These are phyloP conservation scores for Onychorhynchus coronatus DNA, from an alignment of 2,113 vertebrate species.

Conservation along the genomic window DNA sequence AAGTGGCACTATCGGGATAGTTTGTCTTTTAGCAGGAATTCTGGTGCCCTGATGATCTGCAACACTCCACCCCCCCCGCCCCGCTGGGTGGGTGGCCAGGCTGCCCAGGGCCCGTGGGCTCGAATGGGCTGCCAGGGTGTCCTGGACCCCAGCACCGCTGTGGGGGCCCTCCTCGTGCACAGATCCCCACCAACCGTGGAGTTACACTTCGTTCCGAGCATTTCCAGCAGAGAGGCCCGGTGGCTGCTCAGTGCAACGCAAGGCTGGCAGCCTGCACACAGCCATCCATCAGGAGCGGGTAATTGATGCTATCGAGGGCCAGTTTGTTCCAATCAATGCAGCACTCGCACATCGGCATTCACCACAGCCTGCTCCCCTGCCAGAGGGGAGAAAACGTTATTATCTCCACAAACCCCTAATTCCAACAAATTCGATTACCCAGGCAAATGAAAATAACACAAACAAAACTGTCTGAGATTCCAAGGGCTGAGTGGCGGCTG, in stretches of 20 bases:
- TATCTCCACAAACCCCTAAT: constrained; percentile 58
- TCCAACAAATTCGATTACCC: constrained; percentile 58
- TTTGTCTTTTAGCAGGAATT: background rate
- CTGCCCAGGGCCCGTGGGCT: background rate
- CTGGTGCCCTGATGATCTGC: background rate
- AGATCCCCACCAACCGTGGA: background rate
- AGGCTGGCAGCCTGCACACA: constrained; percentile 14
- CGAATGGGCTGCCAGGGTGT: accelerated
- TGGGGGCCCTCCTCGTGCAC: accelerated
- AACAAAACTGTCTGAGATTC: constrained; percentile 5
- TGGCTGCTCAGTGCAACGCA: background rate
- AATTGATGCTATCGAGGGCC: constrained; percentile 57
- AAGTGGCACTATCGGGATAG: accelerated
- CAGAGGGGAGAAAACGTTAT: constrained; percentile 44
- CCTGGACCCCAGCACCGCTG: accelerated
- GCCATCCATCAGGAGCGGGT: constrained; percentile 28
- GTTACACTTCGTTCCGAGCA: accelerated
- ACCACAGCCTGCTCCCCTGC: background rate
- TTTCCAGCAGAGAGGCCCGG: background rate
- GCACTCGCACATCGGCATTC: background rate
- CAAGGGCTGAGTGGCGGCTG: background rate
- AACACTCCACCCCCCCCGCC: accelerated
- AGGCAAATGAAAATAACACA: constrained; percentile 43
- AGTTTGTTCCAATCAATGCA: background rate
- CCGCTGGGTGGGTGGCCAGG: accelerated